Evolutionary conservation across 2,797 vertebrate genomes (phyloP), one percentile per base, ranked within the genome.

Genomic region (Danionella dracula): DNA sequence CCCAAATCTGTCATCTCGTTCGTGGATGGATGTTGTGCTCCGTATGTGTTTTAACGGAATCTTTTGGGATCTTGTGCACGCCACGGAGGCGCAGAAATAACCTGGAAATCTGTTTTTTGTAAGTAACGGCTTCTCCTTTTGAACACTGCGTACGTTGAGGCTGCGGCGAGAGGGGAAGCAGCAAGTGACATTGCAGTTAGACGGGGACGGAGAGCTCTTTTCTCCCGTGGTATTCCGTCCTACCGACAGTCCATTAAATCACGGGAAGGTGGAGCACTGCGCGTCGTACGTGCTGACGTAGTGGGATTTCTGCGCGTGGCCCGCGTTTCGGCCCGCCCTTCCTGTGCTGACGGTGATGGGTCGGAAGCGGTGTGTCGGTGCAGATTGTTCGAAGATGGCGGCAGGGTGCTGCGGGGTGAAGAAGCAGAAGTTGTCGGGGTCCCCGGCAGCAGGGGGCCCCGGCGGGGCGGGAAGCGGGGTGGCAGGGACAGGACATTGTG

Each of bases 331-430:
- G 84, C 88, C 88, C 90, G 89, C 87, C 91, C 87, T 85, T 91
- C 90, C 92, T 90, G 92, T 88, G 82, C 87, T 90, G 91, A 90
- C 90, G 90, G 92, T 92, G 89, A 94, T 94, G 93, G 93, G 93
- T 93, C 92, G 93, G 92, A 94, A 94, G 92, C 93, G 93, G 92
- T 93, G 92, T 93, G 94, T 93, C 90, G 95, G 94, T 93, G 90
- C 90, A 90, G 94, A 93, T 90, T 92, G 92, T 91, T 94, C 92
- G 93, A 98, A 98, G 94, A 98, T 98, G 95, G 95, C 95, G 94
- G 95, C 94, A 92, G 95, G 95, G 88, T 98, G 95, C 93, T 97
- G 95, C 90, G 94, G 95, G 94, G 95, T 98, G 93, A 98, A 98
- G 94, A 98, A 98, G 93, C 95, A 98, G 93, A 97, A 97, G 89